These are phyloP conservation scores for Lamproptera curius DNA, from an alignment of 2,888 invertebrate genomes.

Conservation along the genomic window DNA sequence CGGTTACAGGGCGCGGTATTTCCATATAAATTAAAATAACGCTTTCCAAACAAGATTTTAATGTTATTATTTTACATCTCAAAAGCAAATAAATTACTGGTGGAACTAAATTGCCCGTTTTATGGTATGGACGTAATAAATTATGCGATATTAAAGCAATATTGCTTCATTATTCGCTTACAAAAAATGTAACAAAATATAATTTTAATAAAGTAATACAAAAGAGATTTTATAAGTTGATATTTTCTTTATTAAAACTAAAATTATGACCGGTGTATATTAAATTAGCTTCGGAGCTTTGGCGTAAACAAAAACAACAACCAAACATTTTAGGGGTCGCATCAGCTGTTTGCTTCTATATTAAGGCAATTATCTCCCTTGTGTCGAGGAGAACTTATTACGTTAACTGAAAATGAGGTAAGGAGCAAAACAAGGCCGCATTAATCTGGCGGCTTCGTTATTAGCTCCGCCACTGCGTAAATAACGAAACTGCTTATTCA, in stretches of 20 bases:
- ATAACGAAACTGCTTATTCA: conserved; percentile 43
- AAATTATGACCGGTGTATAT: background rate
- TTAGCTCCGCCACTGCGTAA: conserved; percentile 30
- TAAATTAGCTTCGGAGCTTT: background rate
- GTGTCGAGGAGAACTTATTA: conserved; percentile 7
- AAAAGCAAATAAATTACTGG: conserved; percentile 19
- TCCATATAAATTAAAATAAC: conserved; percentile 67
- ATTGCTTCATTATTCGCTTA: background rate
- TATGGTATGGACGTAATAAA: background rate
- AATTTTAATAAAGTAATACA: background rate
- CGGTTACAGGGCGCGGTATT: conserved; percentile 44
- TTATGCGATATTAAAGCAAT: background rate
- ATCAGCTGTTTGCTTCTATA: too few species aligned
- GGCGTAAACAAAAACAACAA: background rate
- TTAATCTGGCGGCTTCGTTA: conserved; percentile 25
- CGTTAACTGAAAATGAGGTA: conserved; percentile 24
- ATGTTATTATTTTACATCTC: conserved; percentile 37
- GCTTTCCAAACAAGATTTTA: conserved; percentile 54
- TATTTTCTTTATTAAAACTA: background rate
- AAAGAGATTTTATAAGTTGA: background rate
- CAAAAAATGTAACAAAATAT: background rate
- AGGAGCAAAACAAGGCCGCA: conserved; percentile 29
- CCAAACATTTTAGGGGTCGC: background rate
- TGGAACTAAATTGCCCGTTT: background rate
- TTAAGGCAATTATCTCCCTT: conserved; percentile 7